phyloP scores from a whole-genome alignment of 2,797 vertebrate species.

The Tympanoctomys barrerae region DNA sequence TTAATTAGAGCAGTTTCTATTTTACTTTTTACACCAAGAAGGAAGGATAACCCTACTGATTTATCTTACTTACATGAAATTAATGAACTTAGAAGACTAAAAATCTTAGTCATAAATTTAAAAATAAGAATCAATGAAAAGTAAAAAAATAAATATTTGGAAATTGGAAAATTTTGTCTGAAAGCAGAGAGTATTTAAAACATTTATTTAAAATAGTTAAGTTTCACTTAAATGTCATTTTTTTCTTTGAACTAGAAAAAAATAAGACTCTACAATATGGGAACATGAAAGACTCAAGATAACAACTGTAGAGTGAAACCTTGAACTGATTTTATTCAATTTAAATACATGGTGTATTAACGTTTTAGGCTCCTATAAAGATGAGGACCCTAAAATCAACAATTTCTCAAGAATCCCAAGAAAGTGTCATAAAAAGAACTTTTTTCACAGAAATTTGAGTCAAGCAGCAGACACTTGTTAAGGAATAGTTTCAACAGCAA shows the following conservation, averaged over 20 bases:
- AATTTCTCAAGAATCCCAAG: not conserved
- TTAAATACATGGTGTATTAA: not conserved
- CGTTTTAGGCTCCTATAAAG: not conserved
- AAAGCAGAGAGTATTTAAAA: not conserved
- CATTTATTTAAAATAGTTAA: not conserved
- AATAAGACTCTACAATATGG: not conserved
- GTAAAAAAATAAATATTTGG: not conserved
- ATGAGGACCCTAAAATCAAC: not conserved
- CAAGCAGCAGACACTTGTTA: not conserved
- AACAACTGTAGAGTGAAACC: not conserved
- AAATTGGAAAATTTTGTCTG: conserved; percentile 11
- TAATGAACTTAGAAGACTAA: not conserved
- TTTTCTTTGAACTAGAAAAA: conserved; percentile 5
- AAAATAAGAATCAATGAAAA: conserved; percentile 16
- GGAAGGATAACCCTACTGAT: not conserved
- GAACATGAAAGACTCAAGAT: not conserved
- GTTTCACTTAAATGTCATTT: not conserved
- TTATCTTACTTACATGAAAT: conserved; percentile 38
- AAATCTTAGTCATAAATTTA: not conserved
- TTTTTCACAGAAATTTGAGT: not conserved
- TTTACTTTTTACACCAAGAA: not conserved
- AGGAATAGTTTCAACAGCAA: not conserved
- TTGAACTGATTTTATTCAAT: not conserved
- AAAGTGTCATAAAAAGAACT: not conserved
- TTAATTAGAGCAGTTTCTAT: not conserved